Base-by-base conservation (phyloP, 2,888 invertebrate species). In the Noctua comes region DNA sequence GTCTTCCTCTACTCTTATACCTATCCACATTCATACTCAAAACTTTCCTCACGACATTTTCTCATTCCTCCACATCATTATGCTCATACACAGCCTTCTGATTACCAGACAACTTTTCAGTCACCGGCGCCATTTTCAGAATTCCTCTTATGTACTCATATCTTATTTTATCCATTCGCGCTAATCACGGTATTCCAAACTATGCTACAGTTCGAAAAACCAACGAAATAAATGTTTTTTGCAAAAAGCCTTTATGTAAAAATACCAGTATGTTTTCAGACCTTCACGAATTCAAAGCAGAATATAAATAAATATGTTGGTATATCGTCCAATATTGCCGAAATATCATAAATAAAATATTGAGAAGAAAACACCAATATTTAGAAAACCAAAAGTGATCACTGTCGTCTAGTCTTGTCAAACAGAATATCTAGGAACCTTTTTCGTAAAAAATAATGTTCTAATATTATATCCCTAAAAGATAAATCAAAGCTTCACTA, bases 361-460 rank as follows among this genome's bases (percentile, higher is more conserved):
- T 62, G 24, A 43, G 43, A 4, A 59, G 40, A 59, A 71, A 70
- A 64, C n/a, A 66, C 51, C 72, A 77, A 76, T 80, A 74, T 81
- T 78, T 76, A 68, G 48, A 21, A 76, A 68, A 27, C 65, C 68
- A 65, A 74, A 75, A 80, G 40, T 54, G 76, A 73, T 81, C 73
- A 57, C 68, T 72, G 79, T 74, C 76, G 57, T 79, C 75, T 82
- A 54, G 75, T 65, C 66, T 54, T 59, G 70, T 83, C 84, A 86
- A 88, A 88, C 83, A 78, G 77, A 84, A 85, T 85, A 77, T 86
- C 71, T 86, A 81, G 79, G 84, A 88, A 88, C 88, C 89, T 64
- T 88, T 90, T 89, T 88, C 82, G 76, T 31, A 83, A 69, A 88
- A 89, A 89, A 89, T 88, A 87, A 88, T 86, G 80, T 73, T 78